Evolutionary conservation across 2,797 vertebrate genomes (phyloP).

Genomic region (Sebastes matsubarae): DNA sequence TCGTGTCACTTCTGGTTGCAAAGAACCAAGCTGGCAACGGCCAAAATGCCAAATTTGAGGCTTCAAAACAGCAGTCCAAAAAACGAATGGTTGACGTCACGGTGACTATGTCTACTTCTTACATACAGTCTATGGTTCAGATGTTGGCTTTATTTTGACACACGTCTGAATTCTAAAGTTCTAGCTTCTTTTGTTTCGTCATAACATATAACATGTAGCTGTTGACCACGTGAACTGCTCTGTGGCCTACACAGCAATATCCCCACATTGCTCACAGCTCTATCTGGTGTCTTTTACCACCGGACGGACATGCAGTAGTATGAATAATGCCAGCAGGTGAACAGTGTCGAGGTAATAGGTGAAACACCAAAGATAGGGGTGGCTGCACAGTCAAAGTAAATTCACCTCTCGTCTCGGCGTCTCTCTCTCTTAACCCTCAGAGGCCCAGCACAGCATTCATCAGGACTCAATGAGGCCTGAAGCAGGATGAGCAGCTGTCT

Average conservation of each 20-base stretch:
- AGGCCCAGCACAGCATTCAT: conserved; percentile 27
- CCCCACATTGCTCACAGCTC: neutral
- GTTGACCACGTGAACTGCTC: neutral
- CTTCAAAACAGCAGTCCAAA: too few species aligned
- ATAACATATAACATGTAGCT: neutral
- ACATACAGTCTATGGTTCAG: neutral
- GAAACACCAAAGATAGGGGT: neutral
- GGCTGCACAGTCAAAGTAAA: conserved; percentile 20
- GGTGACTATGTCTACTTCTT: too few species aligned
- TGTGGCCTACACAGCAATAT: too few species aligned
- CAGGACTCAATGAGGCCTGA: conserved; percentile 55
- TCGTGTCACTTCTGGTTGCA: too few species aligned
- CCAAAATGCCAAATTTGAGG: too few species aligned
- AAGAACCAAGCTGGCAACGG: too few species aligned
- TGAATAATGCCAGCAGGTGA: conserved; percentile 12
- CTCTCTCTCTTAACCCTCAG: conserved; percentile 28
- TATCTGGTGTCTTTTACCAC: neutral
- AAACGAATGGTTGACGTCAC: too few species aligned
- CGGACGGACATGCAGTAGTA: neutral
- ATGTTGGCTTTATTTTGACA: neutral
- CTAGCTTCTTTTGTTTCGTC: neutral
- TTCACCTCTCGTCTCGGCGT: conserved; percentile 1
- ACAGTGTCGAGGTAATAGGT: neutral
- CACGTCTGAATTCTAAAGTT: neutral
- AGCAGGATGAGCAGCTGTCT: conserved; percentile 53